Evolutionary conservation across 2,113 vertebrate genomes (phyloP), one percentile per base, ranked within the genome.

Genomic region (Perca flavescens): DNA sequence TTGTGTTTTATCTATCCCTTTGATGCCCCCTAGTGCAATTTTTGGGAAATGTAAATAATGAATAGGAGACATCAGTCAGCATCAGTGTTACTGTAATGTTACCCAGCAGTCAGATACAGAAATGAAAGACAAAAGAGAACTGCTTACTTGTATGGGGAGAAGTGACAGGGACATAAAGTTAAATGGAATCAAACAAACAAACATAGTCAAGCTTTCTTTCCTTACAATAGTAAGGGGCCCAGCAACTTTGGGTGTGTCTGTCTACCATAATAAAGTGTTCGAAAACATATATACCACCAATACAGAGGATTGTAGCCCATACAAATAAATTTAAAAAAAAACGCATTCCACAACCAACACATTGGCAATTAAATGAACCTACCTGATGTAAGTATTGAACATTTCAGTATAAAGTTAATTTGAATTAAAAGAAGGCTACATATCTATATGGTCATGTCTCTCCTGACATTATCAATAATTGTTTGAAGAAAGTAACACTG

Each of bases 21-120:
- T 80, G 13, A 46, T 64, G 89, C 91, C 92, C 88, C 56, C 93
- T 85, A 80, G 89, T 85, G 93, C 16, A 72, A 62, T 66, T 28
- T 16, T 54, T 25, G 25, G 21, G 73, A 80, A 86, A 52, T 90
- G 47, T 61, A 72, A 50, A 34, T 47, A n/a, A 65, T 58, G 54
- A 22, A 21, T 70, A 10, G 1, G 16, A 60, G 14, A 62, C 46
- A 17, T 66, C 43, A 67, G 31, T 73, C 28, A 54, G 22, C 13
- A 50, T 73, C 52, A 77, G 36, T 50, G 64, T 54, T 40, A 21
- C 15, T 58, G 79, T 52, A 16, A 19, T 58, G 79, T 52, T 75
- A 12, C 36, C 19, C 6, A 19, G 10, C 52, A 34, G 54, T 36
- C 21, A 52, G 4, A 52, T 36, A 36, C 11, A 75, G 14, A 58